These are phyloP conservation scores for Acleris holmiana DNA, from an alignment of 2,888 invertebrate species.

Conservation along the genomic window DNA sequence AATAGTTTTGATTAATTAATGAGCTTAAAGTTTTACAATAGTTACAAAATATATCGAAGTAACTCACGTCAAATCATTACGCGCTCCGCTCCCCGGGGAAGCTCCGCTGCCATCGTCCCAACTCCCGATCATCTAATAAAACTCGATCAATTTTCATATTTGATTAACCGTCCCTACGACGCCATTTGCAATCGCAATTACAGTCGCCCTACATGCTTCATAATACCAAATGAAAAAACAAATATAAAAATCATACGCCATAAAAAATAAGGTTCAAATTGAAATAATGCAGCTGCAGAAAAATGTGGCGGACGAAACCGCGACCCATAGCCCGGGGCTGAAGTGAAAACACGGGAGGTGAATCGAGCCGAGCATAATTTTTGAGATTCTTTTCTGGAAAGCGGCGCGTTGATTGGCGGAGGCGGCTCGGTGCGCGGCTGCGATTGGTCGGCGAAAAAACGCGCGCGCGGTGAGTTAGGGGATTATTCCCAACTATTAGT, in stretches of 20 bases:
- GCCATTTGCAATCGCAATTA: slow-evolving; percentile 80
- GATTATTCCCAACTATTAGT: slow-evolving; percentile 82
- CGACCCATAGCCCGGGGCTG: slow-evolving; percentile 68
- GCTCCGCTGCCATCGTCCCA: neutral
- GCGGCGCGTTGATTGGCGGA: slow-evolving; percentile 68
- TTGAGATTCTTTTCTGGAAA: slow-evolving; percentile 71
- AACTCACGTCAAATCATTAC: neutral
- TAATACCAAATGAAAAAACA: slow-evolving; percentile 29
- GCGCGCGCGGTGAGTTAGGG: slow-evolving; percentile 69
- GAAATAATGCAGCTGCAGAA: slow-evolving; percentile 36
- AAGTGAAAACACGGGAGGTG: slow-evolving; percentile 67
- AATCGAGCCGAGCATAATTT: slow-evolving; percentile 70
- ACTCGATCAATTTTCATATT: slow-evolving; percentile 59
- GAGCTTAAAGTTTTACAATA: no score
- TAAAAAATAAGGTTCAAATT: slow-evolving; percentile 52
- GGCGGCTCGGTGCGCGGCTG: slow-evolving; percentile 50
- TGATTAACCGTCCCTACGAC: slow-evolving; percentile 59
- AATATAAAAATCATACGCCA: neutral
- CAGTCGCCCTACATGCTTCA: slow-evolving; percentile 54
- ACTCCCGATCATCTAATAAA: slow-evolving; percentile 48
- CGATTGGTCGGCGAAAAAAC: slow-evolving; percentile 74
- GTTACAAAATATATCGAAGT: no score
- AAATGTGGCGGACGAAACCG: slow-evolving; percentile 54
- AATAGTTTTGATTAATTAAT: no score
- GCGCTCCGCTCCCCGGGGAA: slow-evolving; percentile 4